phyloP scores from a whole-genome alignment of 2,888 invertebrate species.

The Actias luna region DNA sequence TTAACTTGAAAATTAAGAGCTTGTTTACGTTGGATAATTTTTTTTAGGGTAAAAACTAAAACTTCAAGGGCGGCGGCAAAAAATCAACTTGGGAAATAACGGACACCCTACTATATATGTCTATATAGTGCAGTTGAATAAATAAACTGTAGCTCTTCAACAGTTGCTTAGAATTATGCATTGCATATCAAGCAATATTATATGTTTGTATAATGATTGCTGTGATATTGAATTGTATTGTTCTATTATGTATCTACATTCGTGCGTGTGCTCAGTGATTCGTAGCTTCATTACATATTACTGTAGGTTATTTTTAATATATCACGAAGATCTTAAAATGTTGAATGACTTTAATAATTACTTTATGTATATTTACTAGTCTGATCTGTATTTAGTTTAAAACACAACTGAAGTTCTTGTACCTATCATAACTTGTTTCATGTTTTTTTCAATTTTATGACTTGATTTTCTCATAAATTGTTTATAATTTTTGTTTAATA shows the following conservation, averaged over 20 bases:
- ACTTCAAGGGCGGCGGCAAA: too few species aligned
- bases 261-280: conserved; percentile 13
- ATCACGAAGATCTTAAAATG: not conserved
- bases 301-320: not conserved
- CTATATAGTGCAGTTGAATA: not conserved
- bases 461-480: too few species aligned
- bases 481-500: too few species aligned
- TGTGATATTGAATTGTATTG: not conserved
- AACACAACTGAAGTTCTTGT: too few species aligned
- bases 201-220: not conserved
- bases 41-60: too few species aligned
- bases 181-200: conserved; percentile 1
- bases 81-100: too few species aligned
- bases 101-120: too few species aligned
- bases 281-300: not conserved
- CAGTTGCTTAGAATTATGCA: not conserved
- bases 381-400: too few species aligned
- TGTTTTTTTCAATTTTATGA: too few species aligned
- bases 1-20: too few species aligned
- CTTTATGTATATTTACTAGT: not conserved
- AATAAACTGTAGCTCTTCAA: not conserved
- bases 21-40: too few species aligned
- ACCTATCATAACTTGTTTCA: too few species aligned
- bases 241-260: not conserved
- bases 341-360: not conserved